These are phyloP conservation scores for Adelognathus sp. DNA, from an alignment of 2,888 invertebrate species.

Conservation along the genomic window DNA sequence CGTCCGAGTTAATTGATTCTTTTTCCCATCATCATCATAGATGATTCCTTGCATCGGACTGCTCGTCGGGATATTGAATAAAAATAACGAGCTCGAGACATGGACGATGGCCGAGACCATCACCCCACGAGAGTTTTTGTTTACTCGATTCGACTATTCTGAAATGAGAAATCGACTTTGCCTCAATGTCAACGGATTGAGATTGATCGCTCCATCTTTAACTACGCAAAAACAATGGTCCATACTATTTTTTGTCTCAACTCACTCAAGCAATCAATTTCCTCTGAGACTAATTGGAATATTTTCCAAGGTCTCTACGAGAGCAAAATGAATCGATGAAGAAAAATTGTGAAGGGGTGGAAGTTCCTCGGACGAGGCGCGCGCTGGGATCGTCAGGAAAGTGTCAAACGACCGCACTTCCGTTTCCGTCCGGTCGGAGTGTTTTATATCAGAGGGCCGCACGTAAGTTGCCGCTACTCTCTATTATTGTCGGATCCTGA, in stretches of 20 bases:
- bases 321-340: too few species aligned
- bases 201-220: too few species aligned
- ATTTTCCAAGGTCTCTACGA: too few species aligned
- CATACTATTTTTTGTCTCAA: too few species aligned
- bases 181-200: too few species aligned
- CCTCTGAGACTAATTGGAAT: too few species aligned
- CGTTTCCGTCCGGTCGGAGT: constrained; percentile 62
- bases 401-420: constrained; percentile 76
- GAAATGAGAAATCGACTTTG: too few species aligned
- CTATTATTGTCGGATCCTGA: constrained; percentile 53
- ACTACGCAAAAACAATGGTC: too few species aligned
- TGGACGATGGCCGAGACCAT: too few species aligned
- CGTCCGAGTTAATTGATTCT: constrained; percentile 39
- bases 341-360: not conserved
- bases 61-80: constrained; percentile 11
- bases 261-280: too few species aligned
- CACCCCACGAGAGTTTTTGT: too few species aligned
- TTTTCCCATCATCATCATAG: constrained; percentile 21
- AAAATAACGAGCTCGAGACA: constrained; percentile 16
- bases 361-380: not conserved
- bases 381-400: constrained; percentile 64
- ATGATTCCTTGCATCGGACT: not conserved
- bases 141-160: too few species aligned
- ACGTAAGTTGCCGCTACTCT: constrained; percentile 61
- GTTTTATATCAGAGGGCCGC: constrained; percentile 53